Evolutionary conservation across 1,140 invertebrate species (phyloP).

Genomic region (Meloidogyne exigua): DNA sequence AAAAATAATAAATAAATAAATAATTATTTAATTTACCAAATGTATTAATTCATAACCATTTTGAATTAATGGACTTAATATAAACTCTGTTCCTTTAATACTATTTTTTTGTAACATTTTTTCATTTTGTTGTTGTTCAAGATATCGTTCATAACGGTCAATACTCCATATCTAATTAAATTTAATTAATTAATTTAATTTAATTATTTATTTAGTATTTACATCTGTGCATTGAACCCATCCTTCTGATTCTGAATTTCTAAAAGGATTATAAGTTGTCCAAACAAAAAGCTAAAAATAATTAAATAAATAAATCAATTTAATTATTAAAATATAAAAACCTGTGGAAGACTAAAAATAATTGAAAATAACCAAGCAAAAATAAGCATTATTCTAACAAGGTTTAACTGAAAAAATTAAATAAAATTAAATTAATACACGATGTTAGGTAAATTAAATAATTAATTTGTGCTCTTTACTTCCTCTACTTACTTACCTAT

Average conservation of each 20-base stretch:
- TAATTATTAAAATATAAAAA: background rate
- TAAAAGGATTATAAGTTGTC: conserved; percentile 40
- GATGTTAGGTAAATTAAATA: no score
- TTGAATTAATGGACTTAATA: conserved; percentile 27
- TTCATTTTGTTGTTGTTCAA: conserved; percentile 4
- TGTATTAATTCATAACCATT: conserved; percentile 39
- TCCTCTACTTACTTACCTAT: no score
- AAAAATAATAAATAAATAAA: conserved; percentile 10
- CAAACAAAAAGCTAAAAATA: conserved; percentile 43
- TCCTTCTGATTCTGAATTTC: conserved; percentile 13
- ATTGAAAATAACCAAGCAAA: conserved; percentile 45
- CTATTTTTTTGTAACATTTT: conserved; percentile 1
- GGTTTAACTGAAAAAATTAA: conserved; percentile 13
- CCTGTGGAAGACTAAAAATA: conserved; percentile 43
- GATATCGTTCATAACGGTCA: conserved; percentile 28
- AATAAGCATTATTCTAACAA: conserved; percentile 20
- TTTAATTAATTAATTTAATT: background rate
- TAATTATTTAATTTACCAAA: no score
- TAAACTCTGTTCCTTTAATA: background rate
- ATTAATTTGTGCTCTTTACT: no score
- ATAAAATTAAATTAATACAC: background rate
- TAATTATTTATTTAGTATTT: conserved; percentile 12
- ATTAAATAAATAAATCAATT: background rate
- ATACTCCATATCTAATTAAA: conserved; percentile 20
- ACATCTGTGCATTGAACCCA: conserved; percentile 58